Evolutionary conservation across 2,888 invertebrate species (phyloP).

Genomic region (Sphaerophoria rueppellii): DNA sequence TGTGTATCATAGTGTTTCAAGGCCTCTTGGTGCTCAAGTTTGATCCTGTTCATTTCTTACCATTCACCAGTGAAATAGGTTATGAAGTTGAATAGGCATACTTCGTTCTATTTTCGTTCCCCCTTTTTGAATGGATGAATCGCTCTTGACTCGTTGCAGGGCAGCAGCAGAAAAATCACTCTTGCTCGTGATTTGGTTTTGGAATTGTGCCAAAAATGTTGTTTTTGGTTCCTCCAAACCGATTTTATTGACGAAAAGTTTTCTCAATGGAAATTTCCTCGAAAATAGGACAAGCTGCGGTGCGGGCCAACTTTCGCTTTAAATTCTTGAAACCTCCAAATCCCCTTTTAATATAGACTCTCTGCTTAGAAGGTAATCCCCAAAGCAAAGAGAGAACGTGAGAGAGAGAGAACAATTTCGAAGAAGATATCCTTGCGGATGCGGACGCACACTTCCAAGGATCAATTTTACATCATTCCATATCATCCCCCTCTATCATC

Average conservation of each 20-base stretch:
- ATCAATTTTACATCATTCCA: neutral
- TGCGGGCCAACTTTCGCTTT: constrained; percentile 44
- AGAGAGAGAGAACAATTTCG: constrained; percentile 47
- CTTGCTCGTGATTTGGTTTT: constrained; percentile 64
- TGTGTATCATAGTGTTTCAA: neutral
- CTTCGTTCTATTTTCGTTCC: constrained; percentile 17
- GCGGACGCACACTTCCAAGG: constrained; percentile 23
- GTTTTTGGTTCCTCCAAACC: constrained; percentile 9
- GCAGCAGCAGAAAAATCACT: constrained; percentile 67
- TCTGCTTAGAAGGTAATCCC: constrained; percentile 19
- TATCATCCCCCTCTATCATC: neutral
- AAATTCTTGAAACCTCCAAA: neutral
- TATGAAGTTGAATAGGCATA: constrained; percentile 2
- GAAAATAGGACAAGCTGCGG: neutral
- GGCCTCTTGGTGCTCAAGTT: neutral
- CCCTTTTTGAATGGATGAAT: constrained; percentile 34
- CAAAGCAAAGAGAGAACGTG: constrained; percentile 27
- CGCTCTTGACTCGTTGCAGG: constrained; percentile 70
- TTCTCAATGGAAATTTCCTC: constrained; percentile 29
- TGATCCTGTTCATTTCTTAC: neutral
- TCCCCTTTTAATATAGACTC: neutral
- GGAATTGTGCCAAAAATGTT: constrained; percentile 65
- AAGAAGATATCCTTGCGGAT: constrained; percentile 21
- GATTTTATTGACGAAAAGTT: constrained; percentile 15
- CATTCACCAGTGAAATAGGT: neutral